phyloP scores from a whole-genome alignment of 2,888 invertebrate genomes.

The Celastrina argiolus region DNA sequence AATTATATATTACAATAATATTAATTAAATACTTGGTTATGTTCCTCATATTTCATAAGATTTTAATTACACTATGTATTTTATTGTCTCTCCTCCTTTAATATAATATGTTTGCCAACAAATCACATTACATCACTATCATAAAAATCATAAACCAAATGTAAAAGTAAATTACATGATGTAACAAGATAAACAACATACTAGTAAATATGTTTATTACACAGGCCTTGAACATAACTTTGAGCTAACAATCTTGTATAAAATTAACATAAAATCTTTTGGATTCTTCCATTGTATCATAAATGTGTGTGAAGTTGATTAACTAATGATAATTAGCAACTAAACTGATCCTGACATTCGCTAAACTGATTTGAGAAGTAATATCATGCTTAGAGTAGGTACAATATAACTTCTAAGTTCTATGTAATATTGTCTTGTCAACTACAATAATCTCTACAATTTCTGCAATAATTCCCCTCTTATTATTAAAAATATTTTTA shows the following conservation, averaged over 20 bases:
- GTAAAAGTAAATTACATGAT: not conserved
- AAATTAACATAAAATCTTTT: not conserved
- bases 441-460: no score
- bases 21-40: no score
- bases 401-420: no score
- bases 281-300: not conserved
- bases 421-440: no score
- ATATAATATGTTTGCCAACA: not conserved
- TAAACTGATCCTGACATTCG: not conserved
- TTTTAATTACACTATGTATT: not conserved
- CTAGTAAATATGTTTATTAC: not conserved
- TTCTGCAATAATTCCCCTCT: no score
- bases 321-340: not conserved
- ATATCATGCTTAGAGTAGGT: not conserved
- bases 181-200: not conserved
- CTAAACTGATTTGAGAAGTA: not conserved
- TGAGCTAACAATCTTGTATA: slow-evolving; percentile 1
- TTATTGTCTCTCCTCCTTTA: not conserved
- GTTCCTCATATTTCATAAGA: no score
- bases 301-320: not conserved
- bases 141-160: not conserved
- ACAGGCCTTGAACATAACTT: not conserved
- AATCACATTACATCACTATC: not conserved
- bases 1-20: no score
- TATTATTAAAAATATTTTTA: no score